Conservation (phyloP, 2,888 invertebrate species). For the Dryomyza anilis region DNA sequence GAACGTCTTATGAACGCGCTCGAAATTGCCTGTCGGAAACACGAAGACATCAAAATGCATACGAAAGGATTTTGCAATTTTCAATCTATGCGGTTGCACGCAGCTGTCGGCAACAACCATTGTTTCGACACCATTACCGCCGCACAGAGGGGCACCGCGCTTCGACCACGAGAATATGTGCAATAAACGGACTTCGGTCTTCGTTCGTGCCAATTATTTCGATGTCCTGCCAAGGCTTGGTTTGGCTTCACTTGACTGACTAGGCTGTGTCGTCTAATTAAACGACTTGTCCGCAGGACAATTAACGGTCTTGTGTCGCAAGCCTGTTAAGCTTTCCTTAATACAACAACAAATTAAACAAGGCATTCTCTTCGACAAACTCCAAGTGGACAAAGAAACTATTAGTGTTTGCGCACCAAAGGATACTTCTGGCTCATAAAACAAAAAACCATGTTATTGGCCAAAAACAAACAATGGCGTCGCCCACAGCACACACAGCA, state of each 20-base stretch:
- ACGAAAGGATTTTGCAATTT: conserved; percentile 9
- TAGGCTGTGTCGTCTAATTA: conserved; percentile 19
- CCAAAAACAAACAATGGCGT: conserved; percentile 15
- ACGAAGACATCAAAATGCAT: conserved; percentile 13
- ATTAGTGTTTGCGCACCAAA: conserved; percentile 15
- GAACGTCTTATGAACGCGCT: conserved; percentile 2
- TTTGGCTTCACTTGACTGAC: too few relatives aligned
- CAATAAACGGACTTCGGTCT: too few relatives aligned
- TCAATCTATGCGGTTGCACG: neutral
- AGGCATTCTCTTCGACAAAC: conserved; percentile 16
- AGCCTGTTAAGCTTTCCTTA: neutral
- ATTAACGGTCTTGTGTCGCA: neutral
- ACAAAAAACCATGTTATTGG: conserved; percentile 6
- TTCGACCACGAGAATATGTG: too few relatives aligned
- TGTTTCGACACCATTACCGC: neutral
- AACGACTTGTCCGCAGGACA: conserved; percentile 4
- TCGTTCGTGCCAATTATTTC: too few relatives aligned
- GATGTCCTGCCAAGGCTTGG: too few relatives aligned
- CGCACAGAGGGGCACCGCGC: too few relatives aligned
- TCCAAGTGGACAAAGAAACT: conserved; percentile 8
- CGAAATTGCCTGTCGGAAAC: conserved; percentile 21
- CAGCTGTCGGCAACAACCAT: neutral
- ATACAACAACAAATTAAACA: conserved; percentile 21
- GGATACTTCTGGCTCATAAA: neutral
- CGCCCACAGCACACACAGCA: neutral